A percentile compares a stretch with the other conserved stretches of the same genome.
Evolutionary conservation across 2,797 vertebrate genomes (phyloP).

Genomic region (Sandelia bainsii): DNA sequence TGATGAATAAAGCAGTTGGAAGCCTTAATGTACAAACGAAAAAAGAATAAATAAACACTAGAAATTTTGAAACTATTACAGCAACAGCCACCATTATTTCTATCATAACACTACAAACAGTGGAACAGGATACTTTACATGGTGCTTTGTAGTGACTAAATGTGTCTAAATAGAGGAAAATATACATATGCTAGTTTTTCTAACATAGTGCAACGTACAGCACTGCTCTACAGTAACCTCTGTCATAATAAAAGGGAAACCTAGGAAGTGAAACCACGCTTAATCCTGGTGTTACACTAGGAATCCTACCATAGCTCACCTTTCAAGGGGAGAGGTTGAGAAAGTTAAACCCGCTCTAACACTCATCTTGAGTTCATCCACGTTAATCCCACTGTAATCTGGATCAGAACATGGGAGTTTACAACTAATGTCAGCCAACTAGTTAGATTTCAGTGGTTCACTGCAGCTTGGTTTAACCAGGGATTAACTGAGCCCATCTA

Average conservation of each 20-base stretch:
- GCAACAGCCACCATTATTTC: conserved; percentile 1
- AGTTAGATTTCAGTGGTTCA: conserved; percentile 79
- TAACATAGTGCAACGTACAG: conserved; percentile 11
- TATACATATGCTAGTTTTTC: conserved; percentile 13
- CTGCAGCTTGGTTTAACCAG: conserved; percentile 76
- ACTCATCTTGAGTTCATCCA: conserved; percentile 80
- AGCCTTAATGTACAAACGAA: neutral
- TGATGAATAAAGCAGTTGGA: neutral
- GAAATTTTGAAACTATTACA: conserved; percentile 7
- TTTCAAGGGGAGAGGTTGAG: conserved; percentile 79
- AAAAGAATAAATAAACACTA: neutral
- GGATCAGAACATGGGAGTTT: conserved; percentile 81
- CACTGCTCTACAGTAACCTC: conserved; percentile 63
- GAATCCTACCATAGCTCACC: conserved; percentile 78
- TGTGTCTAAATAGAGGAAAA: conserved; percentile 12
- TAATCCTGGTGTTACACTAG: conserved; percentile 79
- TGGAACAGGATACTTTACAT: conserved; percentile 4
- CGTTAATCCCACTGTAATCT: conserved; percentile 82
- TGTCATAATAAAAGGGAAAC: conserved; percentile 64
- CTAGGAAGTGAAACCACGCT: conserved; percentile 76
- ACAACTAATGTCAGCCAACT: conserved; percentile 82
- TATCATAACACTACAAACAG: neutral
- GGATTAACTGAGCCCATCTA: conserved; percentile 76
- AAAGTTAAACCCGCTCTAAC: conserved; percentile 80
- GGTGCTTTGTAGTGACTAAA: conserved; percentile 5